Conservation (phyloP, 2,888 invertebrate genomes). For the Erebia aethiops region DNA sequence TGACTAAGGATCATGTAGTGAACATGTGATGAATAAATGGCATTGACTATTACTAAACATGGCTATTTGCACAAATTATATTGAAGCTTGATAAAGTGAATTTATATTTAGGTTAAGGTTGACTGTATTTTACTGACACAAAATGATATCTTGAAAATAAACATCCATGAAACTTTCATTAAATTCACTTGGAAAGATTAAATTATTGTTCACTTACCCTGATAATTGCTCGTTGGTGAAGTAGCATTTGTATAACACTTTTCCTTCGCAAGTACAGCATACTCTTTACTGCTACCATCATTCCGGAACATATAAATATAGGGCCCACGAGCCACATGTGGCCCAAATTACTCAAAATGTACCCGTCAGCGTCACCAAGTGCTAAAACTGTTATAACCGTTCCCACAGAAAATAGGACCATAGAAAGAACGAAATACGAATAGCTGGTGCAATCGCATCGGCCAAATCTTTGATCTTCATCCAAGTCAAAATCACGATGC, state of each 20-base stretch:
- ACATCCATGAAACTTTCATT: background rate
- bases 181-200: conserved; percentile 19
- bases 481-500: conserved; percentile 83
- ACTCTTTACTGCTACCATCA: conserved; percentile 87
- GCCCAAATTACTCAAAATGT: conserved; percentile 84
- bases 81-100: conserved; percentile 36
- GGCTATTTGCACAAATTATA: conserved; percentile 34
- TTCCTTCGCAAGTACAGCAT: conserved; percentile 85
- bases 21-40: background rate
- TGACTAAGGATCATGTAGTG: background rate
- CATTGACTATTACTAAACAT: conserved; percentile 5
- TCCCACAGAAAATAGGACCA: conserved; percentile 85
- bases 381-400: conserved; percentile 85
- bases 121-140: background rate
- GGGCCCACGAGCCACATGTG: conserved; percentile 88
- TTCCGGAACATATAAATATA: conserved; percentile 86
- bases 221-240: conserved; percentile 84
- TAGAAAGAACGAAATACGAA: conserved; percentile 84
- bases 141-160: conserved; percentile 6
- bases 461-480: conserved; percentile 84
- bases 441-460: conserved; percentile 87
- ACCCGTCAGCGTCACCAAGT: conserved; percentile 84
- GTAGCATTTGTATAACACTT: conserved; percentile 85
- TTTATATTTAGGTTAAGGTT: conserved; percentile 41
- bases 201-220: conserved; percentile 70